phyloP scores from a whole-genome alignment of 1,140 invertebrate genomes.

The Drosophila parvula region DNA sequence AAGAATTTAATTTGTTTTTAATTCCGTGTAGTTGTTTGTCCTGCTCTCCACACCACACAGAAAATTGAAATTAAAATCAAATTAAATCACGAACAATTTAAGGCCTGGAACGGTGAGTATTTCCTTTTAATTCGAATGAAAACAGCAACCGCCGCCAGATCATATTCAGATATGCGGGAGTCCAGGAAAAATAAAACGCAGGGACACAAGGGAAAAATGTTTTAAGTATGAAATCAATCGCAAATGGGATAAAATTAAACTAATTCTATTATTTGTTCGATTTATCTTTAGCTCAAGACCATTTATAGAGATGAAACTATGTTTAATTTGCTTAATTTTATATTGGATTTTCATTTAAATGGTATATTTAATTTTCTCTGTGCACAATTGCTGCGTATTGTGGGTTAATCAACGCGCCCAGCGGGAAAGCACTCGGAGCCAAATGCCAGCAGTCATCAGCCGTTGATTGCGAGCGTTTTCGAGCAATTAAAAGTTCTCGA shows the following conservation, averaged over 20 bases:
- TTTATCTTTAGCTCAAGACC: too few relatives aligned
- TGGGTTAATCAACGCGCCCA: conserved; percentile 23
- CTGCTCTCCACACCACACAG: conserved; percentile 30
- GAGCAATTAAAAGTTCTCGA: conserved; percentile 53
- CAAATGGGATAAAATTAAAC: too few relatives aligned
- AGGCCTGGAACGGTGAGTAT: conserved; percentile 26
- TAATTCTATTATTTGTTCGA: too few relatives aligned
- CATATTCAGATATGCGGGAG: conserved; percentile 25
- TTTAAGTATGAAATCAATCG: background rate
- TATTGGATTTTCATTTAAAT: background rate
- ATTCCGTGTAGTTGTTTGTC: conserved; percentile 61
- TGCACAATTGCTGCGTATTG: background rate
- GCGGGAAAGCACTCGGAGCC: conserved; percentile 18
- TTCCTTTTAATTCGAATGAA: conserved; percentile 13
- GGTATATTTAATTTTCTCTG: too few relatives aligned
- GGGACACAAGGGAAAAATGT: background rate
- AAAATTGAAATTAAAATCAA: conserved; percentile 56
- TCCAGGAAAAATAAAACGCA: background rate
- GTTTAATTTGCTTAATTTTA: too few relatives aligned
- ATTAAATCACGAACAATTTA: conserved; percentile 58
- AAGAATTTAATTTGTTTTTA: conserved; percentile 81
- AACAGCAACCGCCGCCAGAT: background rate
- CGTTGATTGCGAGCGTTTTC: conserved; percentile 42
- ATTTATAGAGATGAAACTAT: too few relatives aligned
- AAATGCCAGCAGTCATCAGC: conserved; percentile 30